phyloP scores from a whole-genome alignment of 2,797 vertebrate genomes.

The Pteropus rufus region DNA sequence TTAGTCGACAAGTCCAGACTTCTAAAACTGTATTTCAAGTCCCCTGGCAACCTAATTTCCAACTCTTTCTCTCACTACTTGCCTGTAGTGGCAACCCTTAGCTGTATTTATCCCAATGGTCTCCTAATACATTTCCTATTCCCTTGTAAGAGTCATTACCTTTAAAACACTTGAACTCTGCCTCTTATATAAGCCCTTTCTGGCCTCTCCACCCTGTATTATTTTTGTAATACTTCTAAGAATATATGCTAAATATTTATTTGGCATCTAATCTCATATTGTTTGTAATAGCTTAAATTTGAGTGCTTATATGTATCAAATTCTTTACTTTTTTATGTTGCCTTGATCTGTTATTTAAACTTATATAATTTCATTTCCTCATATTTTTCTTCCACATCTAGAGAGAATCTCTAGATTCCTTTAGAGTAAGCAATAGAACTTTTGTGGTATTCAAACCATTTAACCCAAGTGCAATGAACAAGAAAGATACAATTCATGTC shows the following conservation, averaged over 20 bases:
- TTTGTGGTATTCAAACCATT: neutral
- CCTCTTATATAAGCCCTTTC: neutral
- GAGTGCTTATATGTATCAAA: neutral
- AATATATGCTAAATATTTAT: constrained; percentile 13
- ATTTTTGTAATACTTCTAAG: neutral
- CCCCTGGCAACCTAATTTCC: neutral
- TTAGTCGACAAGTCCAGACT: neutral
- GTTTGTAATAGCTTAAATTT: neutral
- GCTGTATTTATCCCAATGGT: neutral
- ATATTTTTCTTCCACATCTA: neutral
- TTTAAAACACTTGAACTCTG: constrained; percentile 13
- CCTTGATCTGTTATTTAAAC: neutral
- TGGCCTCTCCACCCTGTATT: neutral
- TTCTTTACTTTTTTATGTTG: neutral
- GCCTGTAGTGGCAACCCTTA: neutral
- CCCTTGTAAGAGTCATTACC: neutral
- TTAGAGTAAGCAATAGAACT: neutral
- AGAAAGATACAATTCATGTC: neutral
- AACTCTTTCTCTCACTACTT: neutral
- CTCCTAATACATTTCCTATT: neutral
- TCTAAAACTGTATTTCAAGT: neutral
- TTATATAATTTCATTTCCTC: neutral
- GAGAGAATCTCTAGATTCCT: neutral
- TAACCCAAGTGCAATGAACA: constrained; percentile 11
- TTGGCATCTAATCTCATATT: neutral